Conservation (phyloP, 2,113 vertebrate genomes). For the Emydocephalus ijimae region DNA sequence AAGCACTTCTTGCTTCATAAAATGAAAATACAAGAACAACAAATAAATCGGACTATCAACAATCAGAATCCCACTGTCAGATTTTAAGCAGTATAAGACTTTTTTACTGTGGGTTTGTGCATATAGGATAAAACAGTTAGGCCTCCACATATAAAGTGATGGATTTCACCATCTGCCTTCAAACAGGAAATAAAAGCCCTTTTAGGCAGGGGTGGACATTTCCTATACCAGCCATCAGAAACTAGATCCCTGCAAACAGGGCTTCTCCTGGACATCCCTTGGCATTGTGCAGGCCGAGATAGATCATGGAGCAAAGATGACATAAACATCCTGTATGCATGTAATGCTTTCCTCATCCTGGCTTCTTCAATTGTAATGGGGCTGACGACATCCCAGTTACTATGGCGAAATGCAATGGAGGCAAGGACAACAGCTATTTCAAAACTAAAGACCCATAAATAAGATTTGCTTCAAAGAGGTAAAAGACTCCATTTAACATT, state of each 20-base stretch:
- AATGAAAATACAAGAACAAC: neutral
- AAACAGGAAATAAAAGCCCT: neutral
- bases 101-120: neutral
- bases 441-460: neutral
- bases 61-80: neutral
- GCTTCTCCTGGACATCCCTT: neutral
- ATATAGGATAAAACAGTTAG: neutral
- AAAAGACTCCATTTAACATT: neutral
- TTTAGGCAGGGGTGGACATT: neutral
- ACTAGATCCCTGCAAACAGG: neutral
- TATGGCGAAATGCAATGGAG: neutral
- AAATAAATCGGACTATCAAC: neutral
- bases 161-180: neutral
- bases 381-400: neutral
- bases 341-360: neutral
- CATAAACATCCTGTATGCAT: neutral
- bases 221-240: neutral
- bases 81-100: neutral
- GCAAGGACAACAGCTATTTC: neutral
- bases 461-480: neutral
- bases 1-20: neutral
- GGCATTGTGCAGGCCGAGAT: neutral
- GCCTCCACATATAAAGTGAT: neutral
- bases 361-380: neutral
- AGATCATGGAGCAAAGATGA: neutral